Conservation (phyloP, 2,113 vertebrate genomes). For the Isichthys henryi region DNA sequence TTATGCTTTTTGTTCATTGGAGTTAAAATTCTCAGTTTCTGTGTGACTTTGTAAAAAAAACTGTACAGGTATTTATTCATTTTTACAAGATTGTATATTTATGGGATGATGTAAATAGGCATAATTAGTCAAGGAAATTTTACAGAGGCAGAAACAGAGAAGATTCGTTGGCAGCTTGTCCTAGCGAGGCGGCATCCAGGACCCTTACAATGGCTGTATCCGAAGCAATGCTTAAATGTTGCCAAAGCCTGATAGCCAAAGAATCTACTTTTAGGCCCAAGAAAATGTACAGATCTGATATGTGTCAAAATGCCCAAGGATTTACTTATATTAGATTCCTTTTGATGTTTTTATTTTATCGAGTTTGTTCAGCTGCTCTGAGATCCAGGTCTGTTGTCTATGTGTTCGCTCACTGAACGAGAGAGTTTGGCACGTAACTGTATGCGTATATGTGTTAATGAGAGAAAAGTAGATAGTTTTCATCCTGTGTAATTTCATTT, state of each 20-base stretch:
- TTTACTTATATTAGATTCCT: conserved; percentile 28
- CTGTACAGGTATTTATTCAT: conserved; percentile 59
- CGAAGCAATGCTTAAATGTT: conserved; percentile 72
- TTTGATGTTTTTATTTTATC: conserved; percentile 30
- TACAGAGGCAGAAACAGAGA: neutral
- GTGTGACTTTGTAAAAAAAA: conserved; percentile 58
- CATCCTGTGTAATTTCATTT: conserved; percentile 9
- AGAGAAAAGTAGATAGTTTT: neutral
- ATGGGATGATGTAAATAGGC: conserved; percentile 8
- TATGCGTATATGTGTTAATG: conserved; percentile 19
- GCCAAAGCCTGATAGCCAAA: conserved; percentile 96
- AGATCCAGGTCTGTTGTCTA: conserved; percentile 1
- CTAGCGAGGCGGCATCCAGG: conserved; percentile 15
- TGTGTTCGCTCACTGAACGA: neutral
- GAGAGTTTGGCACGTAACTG: neutral
- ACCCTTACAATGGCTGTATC: conserved; percentile 58
- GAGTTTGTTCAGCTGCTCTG: neutral
- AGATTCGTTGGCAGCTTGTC: neutral
- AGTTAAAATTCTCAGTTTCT: conserved; percentile 48
- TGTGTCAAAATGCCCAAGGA: conserved; percentile 27
- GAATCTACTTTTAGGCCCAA: conserved; percentile 77
- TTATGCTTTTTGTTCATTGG: conserved; percentile 49
- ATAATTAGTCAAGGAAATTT: conserved; percentile 17
- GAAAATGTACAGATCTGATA: conserved; percentile 51
- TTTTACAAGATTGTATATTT: conserved; percentile 45